These are phyloP conservation scores for Rhynchomys soricoides DNA, from an alignment of 2,113 vertebrate genomes.

Conservation along the genomic window DNA sequence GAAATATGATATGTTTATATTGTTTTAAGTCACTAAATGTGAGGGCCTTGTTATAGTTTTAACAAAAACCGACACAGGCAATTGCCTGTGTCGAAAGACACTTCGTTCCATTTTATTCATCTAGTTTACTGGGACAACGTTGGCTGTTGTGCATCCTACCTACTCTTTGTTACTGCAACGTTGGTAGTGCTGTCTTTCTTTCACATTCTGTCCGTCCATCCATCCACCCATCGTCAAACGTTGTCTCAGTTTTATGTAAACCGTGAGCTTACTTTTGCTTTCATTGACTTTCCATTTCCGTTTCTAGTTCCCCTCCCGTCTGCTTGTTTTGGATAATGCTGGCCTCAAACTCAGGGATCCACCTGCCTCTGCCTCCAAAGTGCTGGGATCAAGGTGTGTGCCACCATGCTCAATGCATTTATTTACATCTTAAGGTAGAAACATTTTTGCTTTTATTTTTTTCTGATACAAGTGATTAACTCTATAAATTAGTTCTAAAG, in stretches of 20 bases:
- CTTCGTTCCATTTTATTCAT: neutral
- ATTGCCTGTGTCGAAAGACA: neutral
- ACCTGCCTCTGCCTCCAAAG: no score
- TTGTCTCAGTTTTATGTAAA: neutral
- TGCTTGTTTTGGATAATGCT: neutral
- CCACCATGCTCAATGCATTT: no score
- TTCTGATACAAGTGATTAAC: neutral
- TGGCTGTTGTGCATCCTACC: neutral
- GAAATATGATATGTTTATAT: neutral
- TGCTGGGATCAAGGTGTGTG: no score
- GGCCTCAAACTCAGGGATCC: no score
- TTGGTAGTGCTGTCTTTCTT: neutral
- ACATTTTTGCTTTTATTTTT: neutral
- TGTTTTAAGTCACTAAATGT: neutral
- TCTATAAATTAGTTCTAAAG: neutral
- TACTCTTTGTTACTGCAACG: neutral
- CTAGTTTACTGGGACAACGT: neutral
- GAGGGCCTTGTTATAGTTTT: neutral
- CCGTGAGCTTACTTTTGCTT: neutral
- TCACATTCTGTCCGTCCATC: neutral
- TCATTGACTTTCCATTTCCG: neutral
- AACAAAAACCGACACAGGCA: neutral
- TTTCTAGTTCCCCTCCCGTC: neutral
- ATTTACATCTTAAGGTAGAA: neutral
- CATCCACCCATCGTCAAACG: neutral